Evolutionary conservation across 1,140 invertebrate species (phyloP).

Genomic region (Heliothis virescens): DNA sequence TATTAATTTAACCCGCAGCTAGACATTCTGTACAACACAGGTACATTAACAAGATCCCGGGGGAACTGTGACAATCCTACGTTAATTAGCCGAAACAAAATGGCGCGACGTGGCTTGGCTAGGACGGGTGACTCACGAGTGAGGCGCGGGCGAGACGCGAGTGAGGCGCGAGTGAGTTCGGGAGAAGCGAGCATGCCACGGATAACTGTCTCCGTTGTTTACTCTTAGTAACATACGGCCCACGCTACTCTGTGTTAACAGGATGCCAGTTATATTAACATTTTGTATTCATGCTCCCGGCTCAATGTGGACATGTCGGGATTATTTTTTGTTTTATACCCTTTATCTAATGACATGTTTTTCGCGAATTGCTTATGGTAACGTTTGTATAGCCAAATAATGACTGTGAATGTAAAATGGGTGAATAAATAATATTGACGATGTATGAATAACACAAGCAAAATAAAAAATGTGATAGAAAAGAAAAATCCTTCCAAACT

Average conservation of each 20-base stretch:
- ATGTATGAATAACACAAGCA: neutral
- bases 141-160: neutral
- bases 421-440: neutral
- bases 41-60: slow-evolving; percentile 47
- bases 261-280: slow-evolving; percentile 45
- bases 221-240: slow-evolving; percentile 37
- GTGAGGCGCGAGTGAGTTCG: neutral
- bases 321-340: slow-evolving; percentile 11
- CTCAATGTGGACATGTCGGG: slow-evolving; percentile 8
- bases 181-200: slow-evolving; percentile 27
- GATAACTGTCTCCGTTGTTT: slow-evolving; percentile 47
- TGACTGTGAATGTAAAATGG: neutral
- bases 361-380: neutral
- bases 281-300: slow-evolving; percentile 41
- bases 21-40: slow-evolving; percentile 34
- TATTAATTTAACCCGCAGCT: slow-evolving; percentile 26
- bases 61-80: slow-evolving; percentile 43
- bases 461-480: neutral
- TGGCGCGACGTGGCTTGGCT: slow-evolving; percentile 9
- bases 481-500: neutral
- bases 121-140: slow-evolving; percentile 1
- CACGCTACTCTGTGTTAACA: slow-evolving; percentile 38
- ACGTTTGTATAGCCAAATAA: neutral
- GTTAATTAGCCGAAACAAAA: slow-evolving; percentile 53
- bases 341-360: neutral